These are phyloP conservation scores for Pectinophora gossypiella DNA, from an alignment of 1,140 invertebrate genomes.

Conservation along the genomic window DNA sequence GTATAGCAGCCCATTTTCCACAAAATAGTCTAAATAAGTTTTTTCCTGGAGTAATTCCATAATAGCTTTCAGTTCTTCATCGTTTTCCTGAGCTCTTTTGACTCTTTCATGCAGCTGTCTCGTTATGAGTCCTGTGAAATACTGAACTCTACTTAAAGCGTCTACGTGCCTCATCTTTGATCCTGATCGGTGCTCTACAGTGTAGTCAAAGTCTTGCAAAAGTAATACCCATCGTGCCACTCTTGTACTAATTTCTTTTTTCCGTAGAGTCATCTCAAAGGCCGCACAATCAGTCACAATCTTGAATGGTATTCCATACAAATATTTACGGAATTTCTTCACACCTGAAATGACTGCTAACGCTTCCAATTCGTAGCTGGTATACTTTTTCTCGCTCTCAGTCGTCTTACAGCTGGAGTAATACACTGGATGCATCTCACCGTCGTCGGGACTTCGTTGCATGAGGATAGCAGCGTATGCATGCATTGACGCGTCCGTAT, in stretches of 20 bases:
- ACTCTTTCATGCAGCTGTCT: too few relatives aligned
- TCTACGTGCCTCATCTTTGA: slow-evolving; percentile 45
- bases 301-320: slow-evolving; percentile 45
- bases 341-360: slow-evolving; percentile 34
- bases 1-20: too few relatives aligned
- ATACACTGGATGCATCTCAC: slow-evolving; percentile 20
- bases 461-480: slow-evolving; percentile 36
- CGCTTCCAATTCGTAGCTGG: slow-evolving; percentile 63
- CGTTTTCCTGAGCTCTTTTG: too few relatives aligned
- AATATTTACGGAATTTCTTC: slow-evolving; percentile 39
- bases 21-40: too few relatives aligned
- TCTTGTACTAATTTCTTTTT: slow-evolving; percentile 33
- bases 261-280: slow-evolving; percentile 29
- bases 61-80: too few relatives aligned
- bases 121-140: too few relatives aligned
- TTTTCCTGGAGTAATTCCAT: too few relatives aligned
- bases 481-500: slow-evolving; percentile 22
- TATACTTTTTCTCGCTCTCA: too few relatives aligned
- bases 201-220: slow-evolving; percentile 35
- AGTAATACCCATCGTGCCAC: slow-evolving; percentile 46
- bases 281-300: slow-evolving; percentile 50
- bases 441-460: slow-evolving; percentile 17
- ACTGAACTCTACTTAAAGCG: slow-evolving; percentile 38
- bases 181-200: slow-evolving; percentile 38
- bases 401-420: slow-evolving; percentile 37